Evolutionary conservation across 1,140 invertebrate species (phyloP).

Genomic region (Drosophila varians): DNA sequence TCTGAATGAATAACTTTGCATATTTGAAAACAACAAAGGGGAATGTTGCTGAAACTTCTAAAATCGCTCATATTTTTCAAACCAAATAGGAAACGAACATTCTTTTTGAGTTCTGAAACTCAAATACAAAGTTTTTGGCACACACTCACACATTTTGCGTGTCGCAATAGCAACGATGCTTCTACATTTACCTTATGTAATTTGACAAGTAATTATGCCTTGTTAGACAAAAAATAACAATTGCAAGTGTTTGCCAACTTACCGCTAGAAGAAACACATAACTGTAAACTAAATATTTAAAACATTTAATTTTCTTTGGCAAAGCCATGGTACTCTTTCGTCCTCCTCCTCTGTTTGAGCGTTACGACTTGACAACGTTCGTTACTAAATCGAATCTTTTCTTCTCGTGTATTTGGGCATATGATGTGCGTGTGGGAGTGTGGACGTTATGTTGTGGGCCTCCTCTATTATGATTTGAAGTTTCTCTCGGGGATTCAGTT

Average conservation of each 20-base stretch:
- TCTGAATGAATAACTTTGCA: neutral
- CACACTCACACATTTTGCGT: conserved; percentile 4
- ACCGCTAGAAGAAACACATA: conserved; percentile 83
- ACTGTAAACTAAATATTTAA: conserved; percentile 83
- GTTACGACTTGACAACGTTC: conserved; percentile 6
- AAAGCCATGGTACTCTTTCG: conserved; percentile 63
- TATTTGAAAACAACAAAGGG: neutral
- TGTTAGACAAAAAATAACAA: conserved; percentile 10
- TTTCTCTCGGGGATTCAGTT: conserved; percentile 22
- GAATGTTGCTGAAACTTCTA: neutral
- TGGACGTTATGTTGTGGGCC: conserved; percentile 20
- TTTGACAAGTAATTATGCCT: conserved; percentile 37
- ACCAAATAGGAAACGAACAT: neutral
- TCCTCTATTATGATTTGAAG: conserved; percentile 30
- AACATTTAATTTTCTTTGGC: conserved; percentile 83
- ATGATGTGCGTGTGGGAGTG: conserved; percentile 13
- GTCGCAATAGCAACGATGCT: conserved; percentile 15
- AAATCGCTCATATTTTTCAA: neutral
- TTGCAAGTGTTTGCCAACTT: conserved; percentile 45
- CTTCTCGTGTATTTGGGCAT: conserved; percentile 20
- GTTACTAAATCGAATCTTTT: conserved; percentile 25
- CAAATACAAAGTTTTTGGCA: conserved; percentile 10
- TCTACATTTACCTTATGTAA: conserved; percentile 52
- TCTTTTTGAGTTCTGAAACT: neutral
- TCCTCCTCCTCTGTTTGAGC: conserved; percentile 1